Evolutionary conservation across 1,140 invertebrate species (phyloP).

Genomic region (Oreohelix idahoensis): DNA sequence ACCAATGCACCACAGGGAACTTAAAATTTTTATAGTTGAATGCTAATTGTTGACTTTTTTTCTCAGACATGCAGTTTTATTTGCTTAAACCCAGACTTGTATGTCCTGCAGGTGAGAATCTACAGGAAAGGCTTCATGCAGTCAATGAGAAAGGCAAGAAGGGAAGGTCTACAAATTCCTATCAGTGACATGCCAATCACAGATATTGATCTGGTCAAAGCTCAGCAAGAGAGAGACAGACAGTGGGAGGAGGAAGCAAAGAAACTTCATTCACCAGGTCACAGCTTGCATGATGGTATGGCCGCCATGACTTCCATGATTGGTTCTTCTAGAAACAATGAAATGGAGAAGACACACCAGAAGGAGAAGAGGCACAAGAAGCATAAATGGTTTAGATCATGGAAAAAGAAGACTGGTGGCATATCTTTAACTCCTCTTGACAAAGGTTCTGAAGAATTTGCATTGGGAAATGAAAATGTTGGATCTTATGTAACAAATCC

Average conservation of each 20-base stretch:
- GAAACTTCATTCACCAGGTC: not conserved
- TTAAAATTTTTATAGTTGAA: no score
- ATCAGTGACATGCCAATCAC: slow-evolving; percentile 43
- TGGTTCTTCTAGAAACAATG: not conserved
- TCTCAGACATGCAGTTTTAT: no score
- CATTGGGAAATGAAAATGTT: not conserved
- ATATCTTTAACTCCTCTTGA: not conserved
- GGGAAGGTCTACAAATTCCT: slow-evolving; percentile 38
- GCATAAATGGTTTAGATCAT: not conserved
- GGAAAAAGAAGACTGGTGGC: not conserved
- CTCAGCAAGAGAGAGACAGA: slow-evolving; percentile 14
- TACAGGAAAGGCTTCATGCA: slow-evolving; percentile 40
- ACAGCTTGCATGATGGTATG: not conserved
- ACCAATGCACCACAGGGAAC: no score
- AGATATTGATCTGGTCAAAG: slow-evolving; percentile 28
- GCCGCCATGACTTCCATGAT: not conserved
- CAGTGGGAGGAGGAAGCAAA: slow-evolving; percentile 12
- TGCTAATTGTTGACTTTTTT: no score
- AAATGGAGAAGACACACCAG: not conserved
- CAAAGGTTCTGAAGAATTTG: not conserved
- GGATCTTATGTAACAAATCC: not conserved
- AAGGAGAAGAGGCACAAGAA: not conserved
- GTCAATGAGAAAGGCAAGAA: slow-evolving; percentile 30
- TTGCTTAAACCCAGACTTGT: not conserved
- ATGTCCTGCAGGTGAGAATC: slow-evolving; percentile 14